Base-by-base conservation (phyloP, 2,113 vertebrate genomes). In the Pionites leucogaster region DNA sequence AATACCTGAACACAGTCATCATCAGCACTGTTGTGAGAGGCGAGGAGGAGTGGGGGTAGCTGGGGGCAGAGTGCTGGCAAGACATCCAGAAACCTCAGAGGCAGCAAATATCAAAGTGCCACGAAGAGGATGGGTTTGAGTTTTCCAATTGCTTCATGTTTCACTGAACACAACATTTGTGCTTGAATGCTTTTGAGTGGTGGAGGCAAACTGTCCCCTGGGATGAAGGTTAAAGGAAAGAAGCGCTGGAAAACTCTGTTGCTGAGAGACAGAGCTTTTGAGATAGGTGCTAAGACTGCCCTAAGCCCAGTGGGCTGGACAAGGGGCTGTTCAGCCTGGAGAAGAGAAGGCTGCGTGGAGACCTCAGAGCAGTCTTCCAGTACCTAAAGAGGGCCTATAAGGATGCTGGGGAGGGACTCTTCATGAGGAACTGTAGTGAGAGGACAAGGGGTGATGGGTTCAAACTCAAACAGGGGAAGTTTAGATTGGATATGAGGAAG, bases 191-290 rank as follows among this genome's bases (percentile, higher is more conserved):
- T 93, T 91, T 83, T 53, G 14, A 70, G 20, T 18, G 65, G 0
- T n/a, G 25, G 49, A 80, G 59, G 31, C 18, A 65, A 94, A 85
- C 41, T 53, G n/a, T 60, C 19, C 37, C n/a, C 53, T 62, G 53
- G 49, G 53, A 44, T 92, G 90, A 90, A 95, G 68, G 33, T 62
- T 83, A 70, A 91, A 69, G 76, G 79, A 96, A 90, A 19, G 41
- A 69, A 59, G 16, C 37, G 11, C 49, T 90, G 49, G 59, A 86
- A 93, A 86, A 63, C 6, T 2, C 25, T 0, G 0, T n/a, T 69
- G 70, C 52, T 60, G 75, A 57, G 74, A 79, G 19, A 63, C 63
- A 75, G 15, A 60, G 39, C 12, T 76, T 68, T 37, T 76, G 57
- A 64, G 37, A 19, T 13, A 24, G 39, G 7, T 81, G 10, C 33